Conservation (phyloP, 2,113 vertebrate genomes). For the Neoarius graeffei region DNA sequence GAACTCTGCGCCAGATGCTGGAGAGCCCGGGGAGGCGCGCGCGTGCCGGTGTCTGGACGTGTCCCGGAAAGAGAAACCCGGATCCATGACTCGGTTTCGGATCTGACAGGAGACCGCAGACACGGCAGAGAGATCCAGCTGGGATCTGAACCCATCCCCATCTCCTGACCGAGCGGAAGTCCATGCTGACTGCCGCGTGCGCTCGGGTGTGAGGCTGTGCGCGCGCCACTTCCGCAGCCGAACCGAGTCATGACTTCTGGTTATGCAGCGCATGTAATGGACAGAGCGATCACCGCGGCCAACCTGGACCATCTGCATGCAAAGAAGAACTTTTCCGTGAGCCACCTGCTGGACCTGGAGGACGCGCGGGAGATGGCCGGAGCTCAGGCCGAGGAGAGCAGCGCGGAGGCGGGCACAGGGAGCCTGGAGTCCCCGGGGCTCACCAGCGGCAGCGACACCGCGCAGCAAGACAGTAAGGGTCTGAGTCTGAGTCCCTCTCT, state of each 20-base stretch:
- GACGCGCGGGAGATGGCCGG: conserved; percentile 85
- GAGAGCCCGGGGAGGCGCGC: not conserved
- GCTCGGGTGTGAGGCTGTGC: not conserved
- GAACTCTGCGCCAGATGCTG: not conserved
- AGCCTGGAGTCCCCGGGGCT: conserved; percentile 84
- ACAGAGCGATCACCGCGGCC: conserved; percentile 73
- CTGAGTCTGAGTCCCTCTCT: conserved; percentile 59
- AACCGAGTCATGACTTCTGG: conserved; percentile 78
- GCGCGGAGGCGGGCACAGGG: conserved; percentile 78
- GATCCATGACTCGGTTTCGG: not conserved
- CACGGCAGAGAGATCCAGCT: not conserved
- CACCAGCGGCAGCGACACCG: conserved; percentile 87
- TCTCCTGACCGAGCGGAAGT: not conserved
- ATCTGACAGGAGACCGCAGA: not conserved
- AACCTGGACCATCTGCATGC: conserved; percentile 84
- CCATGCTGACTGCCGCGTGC: conserved; percentile 1
- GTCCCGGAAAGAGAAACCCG: not conserved
- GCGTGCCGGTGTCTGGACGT: not conserved
- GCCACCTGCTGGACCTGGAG: conserved; percentile 89
- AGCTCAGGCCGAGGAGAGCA: conserved; percentile 77
- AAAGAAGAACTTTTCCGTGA: conserved; percentile 90
- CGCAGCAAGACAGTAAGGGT: conserved; percentile 80
- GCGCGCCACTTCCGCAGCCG: conserved; percentile 7
- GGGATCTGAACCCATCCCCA: not conserved
- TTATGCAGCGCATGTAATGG: conserved; percentile 82